These are phyloP conservation scores for Pollenia griseotomentosa DNA, from an alignment of 2,888 invertebrate species.

Conservation along the genomic window DNA sequence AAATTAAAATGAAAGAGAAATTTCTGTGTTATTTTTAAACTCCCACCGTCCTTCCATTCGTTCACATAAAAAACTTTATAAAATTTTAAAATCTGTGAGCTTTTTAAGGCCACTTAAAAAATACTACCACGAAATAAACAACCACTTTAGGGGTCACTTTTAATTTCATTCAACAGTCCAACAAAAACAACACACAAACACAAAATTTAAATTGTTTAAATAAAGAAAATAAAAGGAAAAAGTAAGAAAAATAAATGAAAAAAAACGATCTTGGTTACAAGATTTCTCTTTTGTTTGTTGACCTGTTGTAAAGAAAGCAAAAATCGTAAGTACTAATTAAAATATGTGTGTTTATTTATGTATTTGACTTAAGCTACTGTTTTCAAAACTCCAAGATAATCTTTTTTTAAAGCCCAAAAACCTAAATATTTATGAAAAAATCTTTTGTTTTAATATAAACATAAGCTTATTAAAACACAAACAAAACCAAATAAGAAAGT, in stretches of 20 bases:
- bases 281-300: slow-evolving; percentile 68
- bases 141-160: slow-evolving; percentile 66
- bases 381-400: background rate
- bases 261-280: slow-evolving; percentile 23
- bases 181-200: background rate
- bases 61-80: background rate
- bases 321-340: background rate
- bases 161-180: slow-evolving; percentile 57
- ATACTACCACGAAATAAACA: background rate
- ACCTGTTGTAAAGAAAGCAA: slow-evolving; percentile 51
- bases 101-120: slow-evolving; percentile 24
- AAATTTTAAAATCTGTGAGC: background rate
- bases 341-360: background rate
- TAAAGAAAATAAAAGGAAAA: background rate
- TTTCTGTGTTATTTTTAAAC: slow-evolving; percentile 51
- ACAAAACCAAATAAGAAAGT: no score
- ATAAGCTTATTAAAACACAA: no score
- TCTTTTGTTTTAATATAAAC: no score
- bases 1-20: slow-evolving; percentile 63
- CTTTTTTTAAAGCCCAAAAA: no score
- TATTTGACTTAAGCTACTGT: background rate
- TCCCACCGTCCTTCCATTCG: slow-evolving; percentile 31
- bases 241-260: slow-evolving; percentile 5
- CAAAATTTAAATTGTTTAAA: slow-evolving; percentile 10
- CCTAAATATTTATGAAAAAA: no score